phyloP scores from a whole-genome alignment of 2,888 invertebrate genomes.

The Dyspetes luteomarginatus region DNA sequence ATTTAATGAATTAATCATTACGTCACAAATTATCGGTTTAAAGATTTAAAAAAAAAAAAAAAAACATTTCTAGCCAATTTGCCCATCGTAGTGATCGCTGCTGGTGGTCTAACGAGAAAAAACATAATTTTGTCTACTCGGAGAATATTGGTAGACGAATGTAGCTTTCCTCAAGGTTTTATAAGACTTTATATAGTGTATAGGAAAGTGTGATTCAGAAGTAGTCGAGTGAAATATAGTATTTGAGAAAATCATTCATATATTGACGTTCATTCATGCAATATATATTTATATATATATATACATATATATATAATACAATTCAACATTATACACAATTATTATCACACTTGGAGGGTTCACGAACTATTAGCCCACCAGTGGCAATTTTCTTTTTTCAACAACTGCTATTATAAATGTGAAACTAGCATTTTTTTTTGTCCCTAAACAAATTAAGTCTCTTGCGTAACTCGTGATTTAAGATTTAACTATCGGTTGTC shows the following conservation, averaged over 20 bases:
- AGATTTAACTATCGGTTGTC: conserved; percentile 12
- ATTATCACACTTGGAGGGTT: conserved; percentile 33
- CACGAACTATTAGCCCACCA: conserved; percentile 21
- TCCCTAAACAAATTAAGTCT: conserved; percentile 5
- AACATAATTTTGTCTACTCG: conserved; percentile 1
- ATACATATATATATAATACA: neutral
- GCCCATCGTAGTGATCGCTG: conserved; percentile 8
- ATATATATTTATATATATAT: no score
- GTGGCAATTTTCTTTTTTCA: conserved; percentile 22
- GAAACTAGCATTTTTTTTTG: neutral
- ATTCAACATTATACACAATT: conserved; percentile 13
- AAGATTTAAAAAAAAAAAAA: neutral
- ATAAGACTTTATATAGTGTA: no score
- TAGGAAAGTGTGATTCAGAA: no score
- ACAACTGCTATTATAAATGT: conserved; percentile 9
- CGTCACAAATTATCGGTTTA: neutral
- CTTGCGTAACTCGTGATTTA: neutral
- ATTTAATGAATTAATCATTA: neutral
- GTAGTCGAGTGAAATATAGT: conserved; percentile 10
- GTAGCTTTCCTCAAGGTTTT: conserved; percentile 16
- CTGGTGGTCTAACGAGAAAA: conserved; percentile 24
- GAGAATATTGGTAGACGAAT: conserved; percentile 17
- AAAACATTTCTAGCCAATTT: conserved; percentile 31
- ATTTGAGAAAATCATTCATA: conserved; percentile 26
- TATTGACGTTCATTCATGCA: neutral